Evolutionary conservation across 2,888 invertebrate genomes (phyloP), one percentile per base, ranked within the genome.

Genomic region (Lysandra coridon): DNA sequence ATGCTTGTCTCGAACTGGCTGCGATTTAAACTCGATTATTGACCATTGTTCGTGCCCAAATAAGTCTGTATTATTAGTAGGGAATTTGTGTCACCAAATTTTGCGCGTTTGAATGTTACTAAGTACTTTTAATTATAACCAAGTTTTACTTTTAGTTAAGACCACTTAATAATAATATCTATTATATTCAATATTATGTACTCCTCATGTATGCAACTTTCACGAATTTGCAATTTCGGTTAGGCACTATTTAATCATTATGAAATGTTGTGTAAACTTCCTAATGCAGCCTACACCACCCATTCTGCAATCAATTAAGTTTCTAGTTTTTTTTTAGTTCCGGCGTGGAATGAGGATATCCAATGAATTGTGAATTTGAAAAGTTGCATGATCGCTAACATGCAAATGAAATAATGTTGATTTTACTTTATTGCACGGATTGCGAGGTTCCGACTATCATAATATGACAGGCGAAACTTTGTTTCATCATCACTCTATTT

Each of bases 1-100:
- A 92, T 92, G 88, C 92, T 86, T 83, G 90, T 91, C 92, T 88
- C 91, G 82, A 85, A 85, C 85, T 85, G 86, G 85, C 86, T 86
- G 87, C 90, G 91, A 90, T 92, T 92, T 90, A 90, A 92, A 92
- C 91, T 90, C 89, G 92, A 90, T 90, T 91, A 91, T 87, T 87
- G 87, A 84, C 87, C 86, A 90, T 91, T 85, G 85, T 90, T 90
- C 88, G 85, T 86, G 88, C 86, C 87, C 88, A 88, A 90, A 89
- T 89, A 85, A 83, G 84, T 85, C 84, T 84, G 83, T 82, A 85
- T 86, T 86, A 88, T 89, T 88, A 86, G 87, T 84, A 83, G 84
- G 83, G 84, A 85, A 85, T 85, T 84, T 82, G 84, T 84, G 84
- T 84, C 80, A 82, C 81, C 80, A 84, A 85, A 85, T 81, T 83